Base-by-base conservation (phyloP, 2,113 vertebrate species). In the Chascanopsetta lugubris region DNA sequence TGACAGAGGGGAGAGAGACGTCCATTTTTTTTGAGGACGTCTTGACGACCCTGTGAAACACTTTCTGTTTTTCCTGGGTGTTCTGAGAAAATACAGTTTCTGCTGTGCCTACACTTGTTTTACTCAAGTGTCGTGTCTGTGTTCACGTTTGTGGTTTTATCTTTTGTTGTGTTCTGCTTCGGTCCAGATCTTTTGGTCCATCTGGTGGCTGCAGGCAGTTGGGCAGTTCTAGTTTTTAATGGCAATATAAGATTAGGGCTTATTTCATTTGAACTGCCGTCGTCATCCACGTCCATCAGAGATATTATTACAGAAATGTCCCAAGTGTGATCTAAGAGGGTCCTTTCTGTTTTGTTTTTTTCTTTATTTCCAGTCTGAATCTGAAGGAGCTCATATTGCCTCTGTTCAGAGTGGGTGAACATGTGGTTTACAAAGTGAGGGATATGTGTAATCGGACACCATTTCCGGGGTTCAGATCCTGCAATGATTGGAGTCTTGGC, bases 371-470 rank as follows among this genome's bases (percentile, higher is more conserved):
- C 40, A 69, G 9, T 55, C 46, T 57, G 24, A 51, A 24, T 36
- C 61, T 42, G 17, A 70, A 46, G n/a, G n/a, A 51, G 75, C 83
- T 84, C 77, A 57, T 64, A 18, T 85, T 86, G 64, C 74, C 67
- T 68, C 72, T 88, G 71, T 75, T 2, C 56, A 72, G 78, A 85
- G 83, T 71, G 56, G 42, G 68, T 78, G 74, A 80, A 61, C 68
- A 77, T 84, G 79, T 58, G 77, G 83, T 73, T 81, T 58, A 70
- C 62, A 46, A 86, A 86, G 67, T 70, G 69, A 78, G 56, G 72
- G 55, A 78, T 83, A 68, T 69, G 85, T 72, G 88, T 88, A 88
- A 91, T 85, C 54, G 57, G 83, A 91, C 87, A 85, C 87, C 82
- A 40, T 72, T 76, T 89, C 73, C 68, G 65, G 61, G 75, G 50